Conservation (phyloP, 2,888 invertebrate genomes). For the Gasteruption jaculator region DNA sequence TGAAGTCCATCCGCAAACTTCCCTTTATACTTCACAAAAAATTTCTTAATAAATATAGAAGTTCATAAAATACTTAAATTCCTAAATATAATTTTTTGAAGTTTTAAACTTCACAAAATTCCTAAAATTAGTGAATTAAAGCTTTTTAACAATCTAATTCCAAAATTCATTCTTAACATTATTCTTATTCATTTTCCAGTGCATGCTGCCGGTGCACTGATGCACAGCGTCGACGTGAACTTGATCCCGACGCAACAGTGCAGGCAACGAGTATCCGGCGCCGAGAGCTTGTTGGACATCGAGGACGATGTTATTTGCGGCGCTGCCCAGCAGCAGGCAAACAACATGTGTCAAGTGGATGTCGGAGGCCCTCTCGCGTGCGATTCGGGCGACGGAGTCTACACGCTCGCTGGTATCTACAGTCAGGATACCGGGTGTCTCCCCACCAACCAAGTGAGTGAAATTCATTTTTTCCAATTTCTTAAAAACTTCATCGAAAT, state of each 20-base stretch:
- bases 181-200: slow-evolving; percentile 54
- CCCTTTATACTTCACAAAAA: no score
- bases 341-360: slow-evolving; percentile 78
- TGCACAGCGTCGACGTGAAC: slow-evolving; percentile 70
- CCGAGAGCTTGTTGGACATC: slow-evolving; percentile 58
- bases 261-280: slow-evolving; percentile 56
- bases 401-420: slow-evolving; percentile 70
- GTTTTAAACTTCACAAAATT: background rate
- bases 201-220: slow-evolving; percentile 68
- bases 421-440: slow-evolving; percentile 71
- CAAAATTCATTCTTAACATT: slow-evolving; percentile 5
- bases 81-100: no score
- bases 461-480: slow-evolving; percentile 6
- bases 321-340: slow-evolving; percentile 58
- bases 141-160: background rate
- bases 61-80: no score
- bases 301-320: slow-evolving; percentile 70
- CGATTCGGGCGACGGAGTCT: slow-evolving; percentile 64
- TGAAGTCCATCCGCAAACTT: no score
- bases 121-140: background rate
- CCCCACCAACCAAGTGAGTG: slow-evolving; percentile 45
- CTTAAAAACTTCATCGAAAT: background rate
- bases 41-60: no score
- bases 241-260: slow-evolving; percentile 63
- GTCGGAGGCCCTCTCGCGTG: slow-evolving; percentile 80